Base-by-base conservation (phyloP, 2,797 vertebrate species). In the Gymnopithys bicolor region DNA sequence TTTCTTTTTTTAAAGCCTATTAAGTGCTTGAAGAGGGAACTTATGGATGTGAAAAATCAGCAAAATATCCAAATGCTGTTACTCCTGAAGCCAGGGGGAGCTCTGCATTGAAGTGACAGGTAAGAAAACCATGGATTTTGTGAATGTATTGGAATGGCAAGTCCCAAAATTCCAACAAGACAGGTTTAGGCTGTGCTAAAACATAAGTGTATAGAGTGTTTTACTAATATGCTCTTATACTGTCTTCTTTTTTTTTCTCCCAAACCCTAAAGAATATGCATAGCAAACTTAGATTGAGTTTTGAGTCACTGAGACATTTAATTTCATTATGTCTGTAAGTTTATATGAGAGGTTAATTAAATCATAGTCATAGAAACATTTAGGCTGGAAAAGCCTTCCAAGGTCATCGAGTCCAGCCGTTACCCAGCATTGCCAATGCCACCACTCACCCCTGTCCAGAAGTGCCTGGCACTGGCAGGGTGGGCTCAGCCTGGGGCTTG, bases 401-500 rank as follows among this genome's bases (percentile, higher is more conserved):
- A 59, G 9, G 19, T 60, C 19, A 19, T 28, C 7, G 17, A 39
- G 58, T 60, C 35, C 58, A 60, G 12, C 25, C 37, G 9, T 19
- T 39, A 39, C 17, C 25, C 17, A 60, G 17, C 25, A 60, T 9
- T 60, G 18, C 12, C n/a, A 58, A 35, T 23, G 55, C n/a, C n/a
- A 58, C 55, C 55, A 24, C 7, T 24, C 16, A 58, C n/a, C 25
- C 58, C 19, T 19, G 58, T 19, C 25, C 58, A 39, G 18, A 58
- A 25, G 23, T 25, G 23, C 15, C 15, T 39, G 1, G 3, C 9
- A 30, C 33, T 35, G 32, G 19, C 14, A 32, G 51, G 19, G 12
- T 5, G 24, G n/a, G 55, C 32, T 52, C 1, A 2, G 13, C 32
- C 14, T 62, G 17, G 4, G 35, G 10, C 4, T 4, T n/a, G 22